These are phyloP conservation scores for Verasper variegatus DNA, from an alignment of 2,113 vertebrate species.

Conservation along the genomic window DNA sequence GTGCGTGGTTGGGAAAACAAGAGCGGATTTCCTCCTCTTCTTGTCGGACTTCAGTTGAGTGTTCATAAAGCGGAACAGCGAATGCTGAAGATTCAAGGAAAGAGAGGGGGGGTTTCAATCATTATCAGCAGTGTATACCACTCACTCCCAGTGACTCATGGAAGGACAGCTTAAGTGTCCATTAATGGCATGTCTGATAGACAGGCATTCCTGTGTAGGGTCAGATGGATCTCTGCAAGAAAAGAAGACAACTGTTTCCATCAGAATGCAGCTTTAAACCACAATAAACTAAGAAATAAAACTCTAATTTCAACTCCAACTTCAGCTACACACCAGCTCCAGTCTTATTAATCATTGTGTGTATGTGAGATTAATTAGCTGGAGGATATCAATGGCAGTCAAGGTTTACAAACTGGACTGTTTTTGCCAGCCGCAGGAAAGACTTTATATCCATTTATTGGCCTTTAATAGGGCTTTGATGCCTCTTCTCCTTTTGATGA, in stretches of 20 bases:
- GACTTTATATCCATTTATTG: slow-evolving; percentile 20
- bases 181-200: slow-evolving; percentile 33
- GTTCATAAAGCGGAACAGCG: slow-evolving; percentile 34
- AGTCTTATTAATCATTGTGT: neutral
- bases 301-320: too few species aligned
- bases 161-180: slow-evolving; percentile 33
- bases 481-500: slow-evolving; percentile 45
- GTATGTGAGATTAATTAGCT: slow-evolving; percentile 32
- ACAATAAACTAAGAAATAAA: too few species aligned
- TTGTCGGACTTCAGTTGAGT: slow-evolving; percentile 15
- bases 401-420: slow-evolving; percentile 29
- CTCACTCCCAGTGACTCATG: slow-evolving; percentile 46
- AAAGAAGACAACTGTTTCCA: slow-evolving; percentile 1
- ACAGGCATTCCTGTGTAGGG: neutral
- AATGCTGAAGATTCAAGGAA: slow-evolving; percentile 30
- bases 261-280: neutral
- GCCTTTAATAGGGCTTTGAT: slow-evolving; percentile 38
- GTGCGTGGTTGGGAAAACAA: slow-evolving; percentile 61
- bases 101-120: slow-evolving; percentile 25
- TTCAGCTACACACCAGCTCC: too few species aligned
- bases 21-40: slow-evolving; percentile 64
- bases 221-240: slow-evolving; percentile 1
- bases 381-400: slow-evolving; percentile 43
- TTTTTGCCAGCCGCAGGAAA: slow-evolving; percentile 11
- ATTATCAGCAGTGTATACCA: slow-evolving; percentile 57